Percentiles rank a stretch among this genome's conserved stretches.
Conservation (phyloP, 1,140 invertebrate genomes). For the Tetramorium parvispinum region DNA sequence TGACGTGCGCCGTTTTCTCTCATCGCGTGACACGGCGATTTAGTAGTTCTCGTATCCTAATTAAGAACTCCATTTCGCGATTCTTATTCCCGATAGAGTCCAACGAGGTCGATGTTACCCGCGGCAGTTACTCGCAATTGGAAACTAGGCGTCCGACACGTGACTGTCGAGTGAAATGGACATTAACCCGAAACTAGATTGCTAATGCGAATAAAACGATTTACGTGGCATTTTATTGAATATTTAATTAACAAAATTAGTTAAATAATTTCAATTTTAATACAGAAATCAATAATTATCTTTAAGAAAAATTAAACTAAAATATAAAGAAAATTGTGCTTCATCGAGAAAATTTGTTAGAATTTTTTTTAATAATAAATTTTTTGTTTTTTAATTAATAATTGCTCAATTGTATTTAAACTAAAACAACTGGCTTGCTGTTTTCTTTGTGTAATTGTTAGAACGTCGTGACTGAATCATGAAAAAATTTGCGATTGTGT, state of each 20-base stretch:
- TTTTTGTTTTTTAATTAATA: not conserved
- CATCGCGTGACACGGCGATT: constrained; percentile 55
- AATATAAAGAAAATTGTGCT: not conserved
- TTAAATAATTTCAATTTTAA: not conserved
- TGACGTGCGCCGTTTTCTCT: constrained; percentile 34
- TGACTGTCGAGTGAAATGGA: not conserved
- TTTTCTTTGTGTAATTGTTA: not conserved
- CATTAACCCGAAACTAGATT: not conserved
- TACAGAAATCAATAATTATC: not conserved
- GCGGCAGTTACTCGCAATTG: constrained; percentile 37
- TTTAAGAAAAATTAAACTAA: not conserved
- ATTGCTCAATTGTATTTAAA: not conserved
- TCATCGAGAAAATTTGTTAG: not conserved
- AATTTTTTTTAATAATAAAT: not conserved
- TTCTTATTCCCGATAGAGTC: constrained; percentile 50
- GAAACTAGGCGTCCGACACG: constrained; percentile 6
- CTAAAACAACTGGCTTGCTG: not conserved
- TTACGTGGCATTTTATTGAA: not conserved
- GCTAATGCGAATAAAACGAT: not conserved
- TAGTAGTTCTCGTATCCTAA: constrained; percentile 57
- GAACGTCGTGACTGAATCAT: not conserved
- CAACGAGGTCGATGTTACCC: constrained; percentile 28
- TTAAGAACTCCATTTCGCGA: constrained; percentile 58
- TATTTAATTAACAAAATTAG: not conserved
- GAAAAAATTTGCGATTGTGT: not conserved